These are phyloP conservation scores for Nomada flava DNA, from an alignment of 2,888 invertebrate species.

Conservation along the genomic window DNA sequence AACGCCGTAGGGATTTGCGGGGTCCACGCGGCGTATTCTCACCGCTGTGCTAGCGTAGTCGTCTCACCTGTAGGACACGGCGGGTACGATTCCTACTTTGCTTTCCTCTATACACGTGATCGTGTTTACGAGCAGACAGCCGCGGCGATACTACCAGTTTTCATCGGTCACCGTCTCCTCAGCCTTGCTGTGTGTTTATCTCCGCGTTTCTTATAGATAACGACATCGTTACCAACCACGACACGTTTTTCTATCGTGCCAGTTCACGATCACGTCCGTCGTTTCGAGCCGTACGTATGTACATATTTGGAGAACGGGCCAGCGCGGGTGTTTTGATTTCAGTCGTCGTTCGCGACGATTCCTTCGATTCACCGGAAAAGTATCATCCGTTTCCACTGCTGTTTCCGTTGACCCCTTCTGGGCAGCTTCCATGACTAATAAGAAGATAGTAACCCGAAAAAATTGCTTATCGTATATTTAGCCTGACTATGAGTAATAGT, in stretches of 20 bases:
- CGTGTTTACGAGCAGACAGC: constrained; percentile 41
- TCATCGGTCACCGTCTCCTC: not conserved
- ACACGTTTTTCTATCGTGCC: not conserved
- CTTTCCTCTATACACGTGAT: not conserved
- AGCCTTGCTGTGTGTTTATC: constrained; percentile 46
- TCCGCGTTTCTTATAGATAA: constrained; percentile 51
- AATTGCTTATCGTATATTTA: not conserved
- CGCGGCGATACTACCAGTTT: constrained; percentile 45
- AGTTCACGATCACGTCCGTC: not conserved
- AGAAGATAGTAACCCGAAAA: not conserved
- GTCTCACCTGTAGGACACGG: not conserved
- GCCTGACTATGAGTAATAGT: not conserved
- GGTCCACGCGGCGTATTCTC: not conserved
- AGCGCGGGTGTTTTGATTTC: not conserved
- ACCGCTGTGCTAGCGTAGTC: not conserved
- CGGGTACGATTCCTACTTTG: not conserved
- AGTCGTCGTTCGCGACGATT: no score
- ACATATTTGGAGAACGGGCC: not conserved
- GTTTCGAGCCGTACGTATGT: not conserved
- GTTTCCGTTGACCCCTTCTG: no score
- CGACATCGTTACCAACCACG: constrained; percentile 15
- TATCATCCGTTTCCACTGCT: no score
- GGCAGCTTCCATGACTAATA: no score
- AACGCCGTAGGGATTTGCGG: not conserved
- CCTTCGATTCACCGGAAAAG: no score